Evolutionary conservation across 2,797 vertebrate species (phyloP), one percentile per base, ranked within the genome.

Genomic region (Odontamblyopus rebecca): DNA sequence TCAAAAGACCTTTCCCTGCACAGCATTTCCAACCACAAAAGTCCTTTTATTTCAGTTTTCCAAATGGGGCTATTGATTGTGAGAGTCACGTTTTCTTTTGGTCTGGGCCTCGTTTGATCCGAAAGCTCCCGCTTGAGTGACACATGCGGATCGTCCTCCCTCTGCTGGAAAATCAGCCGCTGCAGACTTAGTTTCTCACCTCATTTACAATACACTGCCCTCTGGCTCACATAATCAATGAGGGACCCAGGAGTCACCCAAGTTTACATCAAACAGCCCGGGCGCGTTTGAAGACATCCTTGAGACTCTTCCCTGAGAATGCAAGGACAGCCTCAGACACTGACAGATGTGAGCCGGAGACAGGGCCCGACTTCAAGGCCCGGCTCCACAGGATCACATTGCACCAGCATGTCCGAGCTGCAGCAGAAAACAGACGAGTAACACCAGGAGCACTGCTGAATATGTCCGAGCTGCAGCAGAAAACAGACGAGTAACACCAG

Each of bases 171-270:
- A 85, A 89, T 78, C 86, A 78, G 75, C 76, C 77, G 71, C 41
- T 86, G 87, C 81, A 74, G 83, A 86, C 86, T 89, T 86, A 88
- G 82, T 80, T 86, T 87, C 76, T 88, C 93, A 93, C 93, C 92
- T 94, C 93, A 93, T 94, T 93, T 93, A 91, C 89, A 94, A 92
- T 83, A 89, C 81, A 48, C 71, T 86, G 86, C 79, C 85, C 89
- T 91, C 86, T 86, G 87, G 85, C 88, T 91, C 93, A 94, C 93
- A 92, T 93, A 92, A 94, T 94, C 93, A 93, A 93, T 94, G 82
- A 88, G 88, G 85, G 89, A 84, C 84, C 87, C 73, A 84, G 86
- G 88, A 86, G 89, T 89, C 85, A 89, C 89, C 86, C 87, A 92
- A 89, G 85, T 92, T 91, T 83, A 94, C 93, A 91, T 94, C 93